Conservation (phyloP, 2,797 vertebrate genomes). For the Nothura maculosa region DNA sequence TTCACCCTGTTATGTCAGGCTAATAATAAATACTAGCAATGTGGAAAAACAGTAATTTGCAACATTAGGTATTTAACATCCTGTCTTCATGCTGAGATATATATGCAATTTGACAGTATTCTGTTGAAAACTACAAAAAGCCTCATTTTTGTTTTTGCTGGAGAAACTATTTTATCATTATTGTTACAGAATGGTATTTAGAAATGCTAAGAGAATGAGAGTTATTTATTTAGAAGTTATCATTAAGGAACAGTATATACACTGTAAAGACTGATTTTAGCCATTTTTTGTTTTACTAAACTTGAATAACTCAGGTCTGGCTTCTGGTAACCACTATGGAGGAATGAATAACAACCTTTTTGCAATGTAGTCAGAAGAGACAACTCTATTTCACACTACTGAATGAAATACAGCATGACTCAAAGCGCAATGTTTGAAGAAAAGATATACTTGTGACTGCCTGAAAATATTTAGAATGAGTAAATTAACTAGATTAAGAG, state of each 20-base stretch:
- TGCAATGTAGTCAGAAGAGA: background rate
- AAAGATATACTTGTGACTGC: rapidly evolving
- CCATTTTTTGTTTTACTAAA: background rate
- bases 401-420: background rate
- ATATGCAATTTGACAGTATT: background rate
- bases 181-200: background rate
- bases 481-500: background rate
- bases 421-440: background rate
- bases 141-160: background rate
- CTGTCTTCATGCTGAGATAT: background rate
- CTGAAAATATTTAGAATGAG: background rate
- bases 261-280: background rate
- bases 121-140: background rate
- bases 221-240: background rate
- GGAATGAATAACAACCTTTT: background rate
- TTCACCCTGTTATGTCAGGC: background rate
- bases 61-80: background rate
- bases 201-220: background rate
- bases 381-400: background rate
- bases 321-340: background rate
- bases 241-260: background rate
- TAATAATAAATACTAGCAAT: background rate
- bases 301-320: background rate
- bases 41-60: background rate
- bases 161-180: background rate